Base-by-base conservation (phyloP, 2,888 invertebrate genomes). In the Heteropelma amictum region DNA sequence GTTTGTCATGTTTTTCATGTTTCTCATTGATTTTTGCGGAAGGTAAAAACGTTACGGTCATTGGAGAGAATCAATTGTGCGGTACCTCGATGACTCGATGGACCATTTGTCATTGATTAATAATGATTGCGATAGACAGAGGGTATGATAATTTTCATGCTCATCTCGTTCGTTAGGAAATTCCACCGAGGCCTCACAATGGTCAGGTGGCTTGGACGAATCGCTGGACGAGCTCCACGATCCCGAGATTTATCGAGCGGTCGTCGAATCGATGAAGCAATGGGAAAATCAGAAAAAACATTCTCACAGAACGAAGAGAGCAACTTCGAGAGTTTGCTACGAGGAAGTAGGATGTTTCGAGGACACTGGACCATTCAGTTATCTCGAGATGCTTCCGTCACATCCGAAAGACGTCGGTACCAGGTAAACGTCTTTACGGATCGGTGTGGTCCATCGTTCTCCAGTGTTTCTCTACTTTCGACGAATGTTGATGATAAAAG, bases 321-420 rank as follows among this genome's bases (percentile, higher is more conserved):
- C 96, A 12, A 94, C 94, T 74, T 94, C 95, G 77, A 92, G 93
- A 75, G 95, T 96, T 1, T 98, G 98, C 87, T 98, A 97, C 87
- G 94, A 93, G 17, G 95, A 96, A 76, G 92, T 98, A 61, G 98
- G 98, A 6, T 98, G 98, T 86, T 98, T 97, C 90, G 95, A 96
- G 85, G 96, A 97, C 84, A 93, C 95, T 2, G 97, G 97, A 0
- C 95, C 97, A 0, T 97, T 96, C 87, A 95, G 96, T 63, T 97
- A 97, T 87, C 90, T 97, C 88, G 97, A 97, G 90, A 96, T 96
- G 91, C 89, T 97, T 71, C 97, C 97, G 2, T 94, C 94, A 60
- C 91, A 95, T 17, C 97, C 97, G 0, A 95, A 95, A 86, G 96
- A 96, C 85, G 95, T 98, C 77, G 94, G 94, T 80, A 97, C 97